Conservation (phyloP, 1,140 invertebrate genomes). For the Macrostomum lignano region DNA sequence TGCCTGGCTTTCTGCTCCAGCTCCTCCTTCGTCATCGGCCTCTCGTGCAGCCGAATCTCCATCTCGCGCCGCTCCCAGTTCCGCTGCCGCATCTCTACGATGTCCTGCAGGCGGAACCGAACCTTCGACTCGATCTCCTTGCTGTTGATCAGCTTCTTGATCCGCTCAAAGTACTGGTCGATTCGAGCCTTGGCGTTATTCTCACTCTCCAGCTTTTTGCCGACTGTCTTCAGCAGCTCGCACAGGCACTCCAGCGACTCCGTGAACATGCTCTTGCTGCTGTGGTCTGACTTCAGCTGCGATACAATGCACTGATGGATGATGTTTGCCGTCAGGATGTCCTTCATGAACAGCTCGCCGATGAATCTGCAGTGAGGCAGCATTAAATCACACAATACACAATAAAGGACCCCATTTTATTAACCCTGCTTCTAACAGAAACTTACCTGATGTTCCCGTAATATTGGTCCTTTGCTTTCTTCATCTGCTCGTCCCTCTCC, state of each 20-base stretch:
- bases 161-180: neutral
- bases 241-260: neutral
- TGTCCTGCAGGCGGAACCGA: neutral
- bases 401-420: no score
- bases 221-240: neutral
- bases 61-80: neutral
- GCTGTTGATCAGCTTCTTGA: neutral
- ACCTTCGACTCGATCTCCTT: neutral
- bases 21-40: no score
- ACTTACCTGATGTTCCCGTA: slow-evolving; percentile 1
- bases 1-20: no score
- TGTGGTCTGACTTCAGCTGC: no score
- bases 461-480: slow-evolving; percentile 2
- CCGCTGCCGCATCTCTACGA: neutral
- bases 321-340: neutral
- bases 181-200: neutral
- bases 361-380: neutral
- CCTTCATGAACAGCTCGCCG: neutral
- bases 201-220: neutral
- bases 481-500: slow-evolving; percentile 1
- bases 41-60: no score
- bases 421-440: no score
- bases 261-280: neutral
- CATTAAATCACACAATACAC: neutral
- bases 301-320: neutral